Evolutionary conservation across 1,140 invertebrate species (phyloP).

Genomic region (Streblospio benedicti): DNA sequence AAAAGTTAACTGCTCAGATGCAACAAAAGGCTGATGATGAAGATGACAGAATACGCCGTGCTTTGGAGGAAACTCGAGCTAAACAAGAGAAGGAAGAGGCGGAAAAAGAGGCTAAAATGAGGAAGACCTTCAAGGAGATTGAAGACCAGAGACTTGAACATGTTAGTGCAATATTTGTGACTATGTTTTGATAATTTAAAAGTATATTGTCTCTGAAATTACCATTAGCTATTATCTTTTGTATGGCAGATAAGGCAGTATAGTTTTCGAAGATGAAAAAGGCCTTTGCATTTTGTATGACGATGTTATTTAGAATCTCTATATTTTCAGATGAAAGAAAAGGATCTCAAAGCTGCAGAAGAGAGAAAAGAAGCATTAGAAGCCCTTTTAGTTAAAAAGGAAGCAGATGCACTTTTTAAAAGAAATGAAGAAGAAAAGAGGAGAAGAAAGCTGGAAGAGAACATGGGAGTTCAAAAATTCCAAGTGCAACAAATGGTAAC

Average conservation of each 20-base stretch:
- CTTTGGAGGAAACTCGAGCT: constrained; percentile 35
- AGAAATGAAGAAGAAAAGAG: constrained; percentile 40
- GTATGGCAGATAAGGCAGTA: too few species aligned
- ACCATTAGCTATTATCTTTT: too few species aligned
- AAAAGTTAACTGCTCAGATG: constrained; percentile 39
- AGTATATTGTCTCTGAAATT: background rate
- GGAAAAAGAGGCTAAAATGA: constrained; percentile 31
- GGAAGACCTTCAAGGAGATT: constrained; percentile 24
- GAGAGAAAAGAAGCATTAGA: constrained; percentile 32
- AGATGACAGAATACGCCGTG: constrained; percentile 35
- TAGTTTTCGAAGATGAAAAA: too few species aligned
- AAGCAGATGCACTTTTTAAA: constrained; percentile 40
- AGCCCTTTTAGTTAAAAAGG: constrained; percentile 30
- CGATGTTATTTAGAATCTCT: too few species aligned
- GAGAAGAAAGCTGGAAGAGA: constrained; percentile 26
- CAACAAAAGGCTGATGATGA: constrained; percentile 40
- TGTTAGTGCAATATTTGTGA: constrained; percentile 19
- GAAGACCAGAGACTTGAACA: constrained; percentile 33
- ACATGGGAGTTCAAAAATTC: constrained; percentile 26
- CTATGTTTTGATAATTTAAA: too few species aligned
- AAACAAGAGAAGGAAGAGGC: constrained; percentile 34
- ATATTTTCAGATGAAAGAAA: constrained; percentile 32
- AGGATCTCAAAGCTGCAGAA: constrained; percentile 31
- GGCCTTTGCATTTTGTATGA: too few species aligned
- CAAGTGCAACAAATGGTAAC: constrained; percentile 25